Conservation (phyloP, 2,888 invertebrate genomes). For the Erebia epiphron region DNA sequence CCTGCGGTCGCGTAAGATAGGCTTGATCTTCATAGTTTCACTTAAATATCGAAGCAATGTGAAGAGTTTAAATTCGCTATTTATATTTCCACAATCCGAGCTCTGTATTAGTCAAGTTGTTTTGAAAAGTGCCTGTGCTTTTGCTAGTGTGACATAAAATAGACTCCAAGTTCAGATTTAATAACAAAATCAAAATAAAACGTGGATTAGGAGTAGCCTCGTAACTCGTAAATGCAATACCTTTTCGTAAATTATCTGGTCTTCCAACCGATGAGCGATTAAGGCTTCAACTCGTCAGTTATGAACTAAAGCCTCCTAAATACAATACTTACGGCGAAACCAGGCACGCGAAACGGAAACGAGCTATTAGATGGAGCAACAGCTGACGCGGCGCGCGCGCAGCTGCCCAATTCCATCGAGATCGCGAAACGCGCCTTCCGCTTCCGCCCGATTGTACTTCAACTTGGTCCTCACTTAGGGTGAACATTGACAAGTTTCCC, state of each 20-base stretch:
- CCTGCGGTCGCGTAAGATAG: no score
- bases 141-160: no score
- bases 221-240: no score
- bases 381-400: slow-evolving; percentile 60
- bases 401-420: slow-evolving; percentile 80
- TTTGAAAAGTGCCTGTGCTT: no score
- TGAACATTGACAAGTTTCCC: slow-evolving; percentile 48
- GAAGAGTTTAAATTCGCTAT: no score
- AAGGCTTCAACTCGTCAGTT: slow-evolving; percentile 7
- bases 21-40: no score
- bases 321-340: slow-evolving; percentile 37
- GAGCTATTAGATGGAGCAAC: slow-evolving; percentile 75
- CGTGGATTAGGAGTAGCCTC: neutral
- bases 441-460: slow-evolving; percentile 76
- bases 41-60: no score
- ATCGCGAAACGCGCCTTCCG: slow-evolving; percentile 82
- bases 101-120: no score
- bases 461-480: slow-evolving; percentile 53
- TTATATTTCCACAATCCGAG: no score
- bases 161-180: no score
- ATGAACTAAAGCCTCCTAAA: slow-evolving; percentile 35
- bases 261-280: neutral
- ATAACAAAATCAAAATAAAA: no score
- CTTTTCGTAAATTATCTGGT: neutral
- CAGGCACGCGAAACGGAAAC: slow-evolving; percentile 69